phyloP scores from a whole-genome alignment of 2,113 vertebrate species.

The Misgurnus anguillicaudatus region DNA sequence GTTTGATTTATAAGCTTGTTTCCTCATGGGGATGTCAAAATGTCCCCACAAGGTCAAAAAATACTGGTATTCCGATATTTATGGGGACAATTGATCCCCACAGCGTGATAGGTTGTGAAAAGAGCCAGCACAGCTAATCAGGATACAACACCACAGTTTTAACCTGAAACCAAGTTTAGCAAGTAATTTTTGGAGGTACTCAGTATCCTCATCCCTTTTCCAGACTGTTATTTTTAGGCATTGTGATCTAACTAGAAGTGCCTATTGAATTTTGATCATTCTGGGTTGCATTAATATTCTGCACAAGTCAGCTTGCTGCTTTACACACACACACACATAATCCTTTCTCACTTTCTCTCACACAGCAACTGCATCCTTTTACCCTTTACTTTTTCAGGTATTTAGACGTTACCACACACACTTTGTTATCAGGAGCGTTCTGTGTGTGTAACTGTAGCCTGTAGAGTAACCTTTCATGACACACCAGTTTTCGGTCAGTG shows the following conservation, averaged over 20 bases:
- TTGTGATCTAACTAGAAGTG: neutral
- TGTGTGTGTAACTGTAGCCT: conserved; percentile 34
- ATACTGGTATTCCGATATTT: no score
- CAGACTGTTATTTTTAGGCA: neutral
- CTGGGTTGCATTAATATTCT: neutral
- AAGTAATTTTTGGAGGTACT: neutral
- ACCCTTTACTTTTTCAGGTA: neutral
- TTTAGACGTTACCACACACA: neutral
- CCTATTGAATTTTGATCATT: conserved; percentile 1
- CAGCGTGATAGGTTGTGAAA: neutral
- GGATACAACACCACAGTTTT: neutral
- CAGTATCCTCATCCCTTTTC: neutral
- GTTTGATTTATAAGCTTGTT: no score
- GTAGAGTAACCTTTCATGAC: neutral
- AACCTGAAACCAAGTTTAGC: neutral
- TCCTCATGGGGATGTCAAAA: no score
- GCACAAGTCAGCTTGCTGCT: neutral
- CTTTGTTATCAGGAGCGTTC: neutral
- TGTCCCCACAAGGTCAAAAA: no score
- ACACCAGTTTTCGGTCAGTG: conserved; percentile 32
- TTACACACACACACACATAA: neutral
- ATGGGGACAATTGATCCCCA: no score
- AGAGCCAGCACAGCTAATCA: conserved; percentile 23
- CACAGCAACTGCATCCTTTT: neutral
- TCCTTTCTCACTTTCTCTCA: neutral